phyloP scores from a whole-genome alignment of 2,888 invertebrate species.

The Boloria euphrosyne region DNA sequence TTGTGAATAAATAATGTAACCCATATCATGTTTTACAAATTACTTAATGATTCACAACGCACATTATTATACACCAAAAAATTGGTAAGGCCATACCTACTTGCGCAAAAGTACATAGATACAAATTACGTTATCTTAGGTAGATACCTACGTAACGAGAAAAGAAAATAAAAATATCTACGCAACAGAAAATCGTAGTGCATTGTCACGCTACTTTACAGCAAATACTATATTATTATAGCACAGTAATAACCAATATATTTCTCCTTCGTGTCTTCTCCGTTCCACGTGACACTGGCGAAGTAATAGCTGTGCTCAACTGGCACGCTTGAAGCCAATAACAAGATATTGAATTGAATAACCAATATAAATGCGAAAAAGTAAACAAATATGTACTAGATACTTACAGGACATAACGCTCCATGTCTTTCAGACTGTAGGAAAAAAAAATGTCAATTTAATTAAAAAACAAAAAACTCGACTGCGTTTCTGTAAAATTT shows the following conservation, averaged over 20 bases:
- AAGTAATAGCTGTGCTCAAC: too few species aligned
- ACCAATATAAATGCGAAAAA: conserved; percentile 7
- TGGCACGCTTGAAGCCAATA: too few species aligned
- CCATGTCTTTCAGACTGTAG: conserved; percentile 63
- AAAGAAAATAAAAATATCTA: conserved; percentile 19
- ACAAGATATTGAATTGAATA: too few species aligned
- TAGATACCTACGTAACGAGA: not conserved
- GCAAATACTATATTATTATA: not conserved
- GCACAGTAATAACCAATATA: too few species aligned
- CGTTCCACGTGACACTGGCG: too few species aligned
- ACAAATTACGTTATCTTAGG: conserved; percentile 3
- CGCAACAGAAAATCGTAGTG: conserved; percentile 18
- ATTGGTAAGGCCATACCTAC: not conserved
- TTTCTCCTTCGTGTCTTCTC: too few species aligned
- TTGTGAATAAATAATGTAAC: not conserved
- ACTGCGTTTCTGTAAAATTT: too few species aligned
- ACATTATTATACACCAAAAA: not conserved
- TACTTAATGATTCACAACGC: not conserved
- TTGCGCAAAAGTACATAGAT: not conserved
- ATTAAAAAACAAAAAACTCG: conserved; percentile 4
- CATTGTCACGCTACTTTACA: conserved; percentile 16
- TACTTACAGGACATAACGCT: conserved; percentile 71
- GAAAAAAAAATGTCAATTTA: conserved; percentile 16
- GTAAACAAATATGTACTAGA: conserved; percentile 21
- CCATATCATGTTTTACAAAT: not conserved